phyloP scores from a whole-genome alignment of 2,888 invertebrate genomes.

The Thymelicus sylvestris region DNA sequence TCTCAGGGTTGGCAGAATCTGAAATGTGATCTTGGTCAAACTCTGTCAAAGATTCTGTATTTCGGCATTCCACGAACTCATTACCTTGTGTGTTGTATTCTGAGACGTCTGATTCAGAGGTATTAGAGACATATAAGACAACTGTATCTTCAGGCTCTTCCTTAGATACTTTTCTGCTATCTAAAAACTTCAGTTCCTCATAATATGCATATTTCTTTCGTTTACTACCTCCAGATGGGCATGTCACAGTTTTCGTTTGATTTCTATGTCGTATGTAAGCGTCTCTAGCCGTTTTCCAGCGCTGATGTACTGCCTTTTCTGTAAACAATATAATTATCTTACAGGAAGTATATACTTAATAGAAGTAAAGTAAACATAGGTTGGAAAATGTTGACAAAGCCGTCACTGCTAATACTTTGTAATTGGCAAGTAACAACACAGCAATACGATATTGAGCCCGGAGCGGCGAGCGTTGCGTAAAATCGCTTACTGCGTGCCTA shows the following conservation, averaged over 20 bases:
- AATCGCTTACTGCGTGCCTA: too few relatives aligned
- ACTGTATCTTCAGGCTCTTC: background rate
- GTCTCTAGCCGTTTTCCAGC: slow-evolving; percentile 1
- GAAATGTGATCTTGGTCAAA: background rate
- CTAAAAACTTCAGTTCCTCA: background rate
- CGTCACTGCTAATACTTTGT: too few relatives aligned
- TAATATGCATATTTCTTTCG: background rate
- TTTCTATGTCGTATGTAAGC: background rate
- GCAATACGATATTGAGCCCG: too few relatives aligned
- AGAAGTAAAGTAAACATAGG: too few relatives aligned
- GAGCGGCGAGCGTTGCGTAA: too few relatives aligned
- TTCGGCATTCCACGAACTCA: background rate
- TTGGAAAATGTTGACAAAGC: too few relatives aligned
- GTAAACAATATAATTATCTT: background rate
- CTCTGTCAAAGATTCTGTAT: background rate
- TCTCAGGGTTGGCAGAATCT: background rate
- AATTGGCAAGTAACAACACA: too few relatives aligned
- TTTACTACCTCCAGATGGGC: background rate
- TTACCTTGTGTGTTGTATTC: background rate
- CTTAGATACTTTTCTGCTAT: background rate
- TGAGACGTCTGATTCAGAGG: background rate
- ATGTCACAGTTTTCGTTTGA: background rate
- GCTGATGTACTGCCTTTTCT: background rate
- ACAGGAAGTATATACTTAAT: too few relatives aligned
- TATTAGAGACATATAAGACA: background rate